A percentile compares a stretch with the other conserved stretches of the same genome.
Conservation (phyloP, 2,888 invertebrate species). For the Bimastos eiseni region DNA sequence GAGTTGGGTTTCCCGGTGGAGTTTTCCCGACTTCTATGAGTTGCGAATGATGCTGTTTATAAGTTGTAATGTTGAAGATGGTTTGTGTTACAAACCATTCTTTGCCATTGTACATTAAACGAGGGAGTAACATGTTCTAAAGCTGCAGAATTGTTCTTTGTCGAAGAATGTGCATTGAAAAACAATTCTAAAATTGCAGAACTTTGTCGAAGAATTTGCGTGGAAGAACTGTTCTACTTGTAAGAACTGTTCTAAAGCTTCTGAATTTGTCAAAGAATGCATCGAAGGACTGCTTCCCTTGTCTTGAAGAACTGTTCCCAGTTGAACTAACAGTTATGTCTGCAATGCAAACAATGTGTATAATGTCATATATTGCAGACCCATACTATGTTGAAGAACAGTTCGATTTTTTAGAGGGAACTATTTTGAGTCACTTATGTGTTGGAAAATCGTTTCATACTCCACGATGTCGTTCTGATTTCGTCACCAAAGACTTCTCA, state of each 20-base stretch:
- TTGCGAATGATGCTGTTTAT: neutral
- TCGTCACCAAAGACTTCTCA: neutral
- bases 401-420: neutral
- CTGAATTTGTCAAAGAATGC: too few species aligned
- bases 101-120: too few species aligned
- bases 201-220: neutral
- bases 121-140: too few species aligned
- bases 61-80: neutral
- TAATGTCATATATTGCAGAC: neutral
- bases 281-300: neutral
- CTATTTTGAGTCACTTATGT: neutral
- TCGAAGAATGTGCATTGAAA: neutral
- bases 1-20: constrained; percentile 2
- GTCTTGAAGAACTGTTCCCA: neutral
- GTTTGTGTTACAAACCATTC: too few species aligned
- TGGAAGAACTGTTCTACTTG: neutral
- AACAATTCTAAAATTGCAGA: too few species aligned
- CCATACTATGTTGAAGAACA: too few species aligned
- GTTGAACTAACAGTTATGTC: neutral
- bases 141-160: too few species aligned
- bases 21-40: neutral
- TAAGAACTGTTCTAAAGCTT: neutral
- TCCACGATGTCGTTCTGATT: neutral
- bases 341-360: too few species aligned
- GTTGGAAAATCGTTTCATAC: neutral